A percentile compares a stretch with the other conserved stretches of the same genome.
Conservation (phyloP, 2,113 vertebrate genomes). For the Neodon shergylaensis region DNA sequence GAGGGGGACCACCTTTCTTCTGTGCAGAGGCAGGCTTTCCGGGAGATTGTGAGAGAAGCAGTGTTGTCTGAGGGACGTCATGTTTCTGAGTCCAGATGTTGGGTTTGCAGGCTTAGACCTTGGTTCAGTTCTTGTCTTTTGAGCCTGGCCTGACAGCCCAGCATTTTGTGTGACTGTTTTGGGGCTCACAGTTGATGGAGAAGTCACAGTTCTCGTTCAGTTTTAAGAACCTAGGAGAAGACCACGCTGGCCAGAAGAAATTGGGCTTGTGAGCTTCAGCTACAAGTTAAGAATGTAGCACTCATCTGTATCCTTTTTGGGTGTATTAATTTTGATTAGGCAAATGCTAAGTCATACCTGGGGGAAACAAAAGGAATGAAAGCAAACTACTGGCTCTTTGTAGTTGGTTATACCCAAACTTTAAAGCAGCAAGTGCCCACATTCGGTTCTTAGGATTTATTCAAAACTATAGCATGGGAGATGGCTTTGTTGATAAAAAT, state of each 20-base stretch:
- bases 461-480: background rate
- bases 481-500: background rate
- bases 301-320: background rate
- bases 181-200: conserved; percentile 37
- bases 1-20: conserved; percentile 5
- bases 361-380: background rate
- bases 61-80: background rate
- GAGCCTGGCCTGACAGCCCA: background rate
- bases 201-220: background rate
- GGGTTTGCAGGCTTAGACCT: background rate
- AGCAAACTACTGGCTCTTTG: background rate
- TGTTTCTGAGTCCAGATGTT: background rate
- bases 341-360: background rate
- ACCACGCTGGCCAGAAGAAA: background rate
- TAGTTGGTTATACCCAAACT: background rate
- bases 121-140: conserved; percentile 43
- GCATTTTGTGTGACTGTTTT: conserved; percentile 14
- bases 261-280: background rate
- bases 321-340: background rate
- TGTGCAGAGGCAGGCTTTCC: background rate
- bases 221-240: conserved; percentile 19
- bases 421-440: background rate
- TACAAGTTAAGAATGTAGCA: background rate
- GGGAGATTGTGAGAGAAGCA: conserved; percentile 17
- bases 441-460: background rate